These are phyloP conservation scores for Nycteola revayana DNA, from an alignment of 2,888 invertebrate species.

Conservation along the genomic window DNA sequence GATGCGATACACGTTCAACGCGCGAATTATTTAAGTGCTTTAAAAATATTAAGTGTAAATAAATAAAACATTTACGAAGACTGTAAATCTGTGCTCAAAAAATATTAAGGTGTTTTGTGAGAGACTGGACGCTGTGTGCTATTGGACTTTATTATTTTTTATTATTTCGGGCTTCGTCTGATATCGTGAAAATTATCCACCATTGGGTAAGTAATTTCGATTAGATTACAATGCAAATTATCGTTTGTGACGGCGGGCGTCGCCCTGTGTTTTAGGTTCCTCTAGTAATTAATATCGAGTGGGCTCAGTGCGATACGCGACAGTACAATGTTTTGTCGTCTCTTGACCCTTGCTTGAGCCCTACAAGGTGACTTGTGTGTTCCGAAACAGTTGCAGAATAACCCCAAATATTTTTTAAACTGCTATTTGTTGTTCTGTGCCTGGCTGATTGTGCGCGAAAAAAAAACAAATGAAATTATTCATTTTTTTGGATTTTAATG, in stretches of 20 bases:
- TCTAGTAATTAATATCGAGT: conserved; percentile 44
- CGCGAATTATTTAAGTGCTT: conserved; percentile 61
- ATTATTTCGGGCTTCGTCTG: conserved; percentile 57
- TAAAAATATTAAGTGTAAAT: conserved; percentile 52
- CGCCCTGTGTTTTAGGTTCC: conserved; percentile 49
- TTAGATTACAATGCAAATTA: conserved; percentile 80
- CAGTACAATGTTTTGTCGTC: conserved; percentile 48
- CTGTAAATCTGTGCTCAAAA: conserved; percentile 66
- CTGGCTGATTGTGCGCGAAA: conserved; percentile 16
- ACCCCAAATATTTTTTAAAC: conserved; percentile 7
- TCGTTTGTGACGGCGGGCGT: conserved; percentile 56
- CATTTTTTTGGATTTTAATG: no score
- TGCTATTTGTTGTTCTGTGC: not conserved
- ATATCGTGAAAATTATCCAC: conserved; percentile 77
- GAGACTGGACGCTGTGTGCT: conserved; percentile 58
- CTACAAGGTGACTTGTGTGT: conserved; percentile 35
- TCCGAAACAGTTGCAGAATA: conserved; percentile 24
- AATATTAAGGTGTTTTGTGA: conserved; percentile 60
- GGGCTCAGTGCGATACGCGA: conserved; percentile 47
- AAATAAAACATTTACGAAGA: conserved; percentile 35
- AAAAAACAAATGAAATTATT: no score
- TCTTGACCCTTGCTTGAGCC: conserved; percentile 42
- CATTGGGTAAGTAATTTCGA: conserved; percentile 79
- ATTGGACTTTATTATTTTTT: conserved; percentile 61
- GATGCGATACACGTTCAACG: conserved; percentile 48